Percentiles rank a stretch among this genome's conserved stretches.
phyloP scores from a whole-genome alignment of 2,797 vertebrate species.

The Smutsia temminckii region DNA sequence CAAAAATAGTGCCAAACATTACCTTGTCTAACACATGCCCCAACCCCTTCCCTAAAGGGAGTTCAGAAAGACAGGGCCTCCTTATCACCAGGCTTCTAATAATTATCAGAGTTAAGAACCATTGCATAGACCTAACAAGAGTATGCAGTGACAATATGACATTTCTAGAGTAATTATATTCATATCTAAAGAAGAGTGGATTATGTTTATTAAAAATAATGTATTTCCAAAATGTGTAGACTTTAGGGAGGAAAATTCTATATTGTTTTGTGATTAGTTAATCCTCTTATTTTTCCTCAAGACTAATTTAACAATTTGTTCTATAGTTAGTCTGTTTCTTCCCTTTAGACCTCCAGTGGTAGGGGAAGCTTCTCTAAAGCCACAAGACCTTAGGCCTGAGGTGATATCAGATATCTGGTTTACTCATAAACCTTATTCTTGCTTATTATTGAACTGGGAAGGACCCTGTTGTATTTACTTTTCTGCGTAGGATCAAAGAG shows the following conservation, averaged over 20 bases:
- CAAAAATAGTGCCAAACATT: background rate
- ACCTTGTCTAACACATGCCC: background rate
- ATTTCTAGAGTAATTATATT: background rate
- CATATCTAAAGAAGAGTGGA: background rate
- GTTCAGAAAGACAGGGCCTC: background rate
- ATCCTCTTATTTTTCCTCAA: background rate
- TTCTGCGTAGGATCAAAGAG: background rate
- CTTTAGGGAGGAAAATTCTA: background rate
- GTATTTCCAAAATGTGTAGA: background rate
- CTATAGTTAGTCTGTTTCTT: background rate
- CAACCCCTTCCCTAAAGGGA: slow-evolving; percentile 1
- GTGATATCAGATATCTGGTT: background rate
- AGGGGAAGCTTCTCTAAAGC: background rate
- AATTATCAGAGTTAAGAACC: background rate
- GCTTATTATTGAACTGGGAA: background rate
- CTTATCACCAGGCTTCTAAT: background rate
- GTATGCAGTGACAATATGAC: background rate
- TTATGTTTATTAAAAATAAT: background rate
- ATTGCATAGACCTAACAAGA: background rate
- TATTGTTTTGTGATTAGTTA: background rate
- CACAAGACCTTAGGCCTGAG: background rate
- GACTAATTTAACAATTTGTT: background rate
- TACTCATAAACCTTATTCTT: background rate
- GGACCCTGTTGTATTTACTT: background rate
- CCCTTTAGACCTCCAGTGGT: background rate